Percentiles rank a stretch among this genome's conserved stretches.
Conservation (phyloP, 2,888 invertebrate genomes). For the Crepidodera aurea region DNA sequence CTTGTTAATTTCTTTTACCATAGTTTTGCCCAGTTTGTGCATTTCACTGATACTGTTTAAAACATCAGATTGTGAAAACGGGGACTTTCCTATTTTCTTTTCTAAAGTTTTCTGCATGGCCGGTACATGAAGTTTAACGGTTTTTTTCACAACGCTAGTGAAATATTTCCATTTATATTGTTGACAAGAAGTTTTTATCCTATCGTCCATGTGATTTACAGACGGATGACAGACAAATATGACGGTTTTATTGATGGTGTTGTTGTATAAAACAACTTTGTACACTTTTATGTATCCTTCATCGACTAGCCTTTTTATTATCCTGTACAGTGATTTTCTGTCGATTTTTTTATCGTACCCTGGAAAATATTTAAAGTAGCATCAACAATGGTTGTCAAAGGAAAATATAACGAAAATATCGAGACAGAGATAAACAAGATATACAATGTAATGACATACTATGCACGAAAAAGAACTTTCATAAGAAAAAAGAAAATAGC, state of each 20-base stretch:
- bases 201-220: slow-evolving; percentile 61
- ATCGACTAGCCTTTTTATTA: slow-evolving; percentile 66
- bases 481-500: not conserved
- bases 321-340: slow-evolving; percentile 69
- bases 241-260: slow-evolving; percentile 61
- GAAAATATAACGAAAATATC: no score
- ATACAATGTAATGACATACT: no score
- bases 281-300: slow-evolving; percentile 68
- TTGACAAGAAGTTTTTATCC: slow-evolving; percentile 68
- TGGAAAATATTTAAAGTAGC: slow-evolving; percentile 36
- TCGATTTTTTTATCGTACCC: slow-evolving; percentile 68
- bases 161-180: slow-evolving; percentile 68
- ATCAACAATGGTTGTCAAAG: no score
- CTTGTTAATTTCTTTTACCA: slow-evolving; percentile 9
- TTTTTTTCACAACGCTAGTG: slow-evolving; percentile 40
- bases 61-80: slow-evolving; percentile 42
- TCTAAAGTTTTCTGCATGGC: slow-evolving; percentile 28
- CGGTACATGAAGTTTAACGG: slow-evolving; percentile 15
- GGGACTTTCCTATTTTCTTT: slow-evolving; percentile 44
- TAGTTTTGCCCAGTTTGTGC: slow-evolving; percentile 30
- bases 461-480: no score
- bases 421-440: no score
- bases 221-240: slow-evolving; percentile 66
- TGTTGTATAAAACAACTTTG: slow-evolving; percentile 62
- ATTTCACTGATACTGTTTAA: slow-evolving; percentile 47